A percentile compares a stretch with the other conserved stretches of the same genome.
These are phyloP conservation scores for Drosophila cognata DNA, from an alignment of 2,888 invertebrate species.

Conservation along the genomic window DNA sequence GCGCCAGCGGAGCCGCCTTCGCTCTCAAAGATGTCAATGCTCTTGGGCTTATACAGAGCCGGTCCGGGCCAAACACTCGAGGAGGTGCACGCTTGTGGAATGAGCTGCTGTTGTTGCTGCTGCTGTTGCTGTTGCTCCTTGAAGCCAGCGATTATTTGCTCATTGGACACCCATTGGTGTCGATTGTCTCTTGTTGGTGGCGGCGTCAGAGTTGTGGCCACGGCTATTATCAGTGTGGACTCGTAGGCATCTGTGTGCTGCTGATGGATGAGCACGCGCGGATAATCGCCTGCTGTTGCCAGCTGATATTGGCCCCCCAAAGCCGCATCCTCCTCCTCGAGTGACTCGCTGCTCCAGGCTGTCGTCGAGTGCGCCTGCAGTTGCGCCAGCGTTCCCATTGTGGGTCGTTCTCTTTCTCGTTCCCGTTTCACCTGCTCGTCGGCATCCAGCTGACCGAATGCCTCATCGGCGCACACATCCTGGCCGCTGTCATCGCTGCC, in stretches of 20 bases:
- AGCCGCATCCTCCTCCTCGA: slow-evolving; percentile 56
- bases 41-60: slow-evolving; percentile 77
- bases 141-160: slow-evolving; percentile 68
- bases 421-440: neutral
- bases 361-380: slow-evolving; percentile 46
- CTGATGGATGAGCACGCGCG: slow-evolving; percentile 82
- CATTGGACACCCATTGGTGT: slow-evolving; percentile 75
- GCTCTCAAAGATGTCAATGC: slow-evolving; percentile 83
- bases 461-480: slow-evolving; percentile 37
- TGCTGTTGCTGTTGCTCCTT: slow-evolving; percentile 30
- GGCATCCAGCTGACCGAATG: slow-evolving; percentile 35
- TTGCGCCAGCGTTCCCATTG: slow-evolving; percentile 49
- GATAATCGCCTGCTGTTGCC: slow-evolving; percentile 59
- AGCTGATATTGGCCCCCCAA: slow-evolving; percentile 12
- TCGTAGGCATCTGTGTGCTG: slow-evolving; percentile 82
- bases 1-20: slow-evolving; percentile 65
- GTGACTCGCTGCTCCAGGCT: slow-evolving; percentile 79
- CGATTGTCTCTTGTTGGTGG: slow-evolving; percentile 2
- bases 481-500: slow-evolving; percentile 35
- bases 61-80: slow-evolving; percentile 52
- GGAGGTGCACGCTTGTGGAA: neutral
- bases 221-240: slow-evolving; percentile 82
- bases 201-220: slow-evolving; percentile 72
- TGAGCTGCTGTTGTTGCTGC: slow-evolving; percentile 1
- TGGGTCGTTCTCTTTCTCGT: slow-evolving; percentile 21